phyloP scores from a whole-genome alignment of 2,113 vertebrate species.

The Panthera tigris region DNA sequence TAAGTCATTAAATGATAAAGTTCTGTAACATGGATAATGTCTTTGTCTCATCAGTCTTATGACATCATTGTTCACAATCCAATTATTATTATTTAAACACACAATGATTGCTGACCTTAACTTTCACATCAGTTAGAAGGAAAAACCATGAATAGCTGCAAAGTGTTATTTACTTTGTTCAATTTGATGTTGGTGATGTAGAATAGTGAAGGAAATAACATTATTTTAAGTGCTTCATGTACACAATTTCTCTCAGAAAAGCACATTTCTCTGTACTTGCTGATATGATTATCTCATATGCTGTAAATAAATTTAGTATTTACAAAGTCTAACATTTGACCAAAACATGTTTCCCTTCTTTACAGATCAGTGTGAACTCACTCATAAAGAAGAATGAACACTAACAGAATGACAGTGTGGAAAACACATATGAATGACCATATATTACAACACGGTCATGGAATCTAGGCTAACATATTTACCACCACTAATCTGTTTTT shows the following conservation, averaged over 20 bases:
- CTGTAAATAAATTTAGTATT: neutral
- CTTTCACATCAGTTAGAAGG: constrained; percentile 7
- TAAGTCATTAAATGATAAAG: neutral
- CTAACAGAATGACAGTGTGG: neutral
- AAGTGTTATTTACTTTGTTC: neutral
- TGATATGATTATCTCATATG: neutral
- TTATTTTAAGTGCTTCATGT: neutral
- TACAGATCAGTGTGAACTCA: neutral
- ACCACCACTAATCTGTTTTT: neutral
- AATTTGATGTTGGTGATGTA: neutral
- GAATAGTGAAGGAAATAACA: neutral
- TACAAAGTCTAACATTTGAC: constrained; percentile 3
- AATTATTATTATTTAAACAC: neutral
- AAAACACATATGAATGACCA: neutral
- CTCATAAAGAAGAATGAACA: neutral
- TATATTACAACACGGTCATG: neutral
- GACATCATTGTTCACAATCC: neutral
- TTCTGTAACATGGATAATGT: neutral
- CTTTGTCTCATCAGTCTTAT: neutral
- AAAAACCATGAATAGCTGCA: neutral
- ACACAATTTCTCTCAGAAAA: constrained; percentile 10
- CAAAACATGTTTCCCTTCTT: neutral
- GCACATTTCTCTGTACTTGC: neutral
- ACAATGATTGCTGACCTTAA: neutral
- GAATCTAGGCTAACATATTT: neutral